These are phyloP conservation scores for Gymnosoma rotundatum DNA, from an alignment of 2,888 invertebrate species.

Conservation along the genomic window DNA sequence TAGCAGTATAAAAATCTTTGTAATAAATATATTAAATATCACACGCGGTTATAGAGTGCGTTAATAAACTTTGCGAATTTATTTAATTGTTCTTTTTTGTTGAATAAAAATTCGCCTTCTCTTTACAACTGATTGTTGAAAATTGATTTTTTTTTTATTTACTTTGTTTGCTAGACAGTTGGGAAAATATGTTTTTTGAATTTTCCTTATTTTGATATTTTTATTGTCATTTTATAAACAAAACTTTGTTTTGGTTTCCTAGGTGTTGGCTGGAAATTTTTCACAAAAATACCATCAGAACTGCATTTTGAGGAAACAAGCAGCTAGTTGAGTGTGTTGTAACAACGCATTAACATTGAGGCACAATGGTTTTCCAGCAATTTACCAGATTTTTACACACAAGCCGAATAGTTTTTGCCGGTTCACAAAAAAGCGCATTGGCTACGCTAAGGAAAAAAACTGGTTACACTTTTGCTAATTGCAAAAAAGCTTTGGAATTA, in stretches of 20 bases:
- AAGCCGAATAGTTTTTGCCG: constrained; percentile 84
- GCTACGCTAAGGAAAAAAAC: constrained; percentile 95
- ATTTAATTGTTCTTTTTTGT: neutral
- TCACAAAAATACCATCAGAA: constrained; percentile 29
- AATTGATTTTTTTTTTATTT: constrained; percentile 52
- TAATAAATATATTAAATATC: neutral
- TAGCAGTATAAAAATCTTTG: constrained; percentile 35
- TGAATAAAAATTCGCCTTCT: constrained; percentile 4
- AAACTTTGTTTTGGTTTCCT: constrained; percentile 56
- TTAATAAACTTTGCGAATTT: constrained; percentile 1
- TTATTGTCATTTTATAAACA: constrained; percentile 66
- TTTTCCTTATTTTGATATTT: constrained; percentile 59
- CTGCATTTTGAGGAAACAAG: constrained; percentile 54
- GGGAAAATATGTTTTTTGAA: constrained; percentile 12
- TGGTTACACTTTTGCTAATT: constrained; percentile 97
- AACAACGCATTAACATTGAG: constrained; percentile 17
- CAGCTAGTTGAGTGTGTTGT: constrained; percentile 41
- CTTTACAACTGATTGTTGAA: constrained; percentile 10
- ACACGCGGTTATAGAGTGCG: neutral
- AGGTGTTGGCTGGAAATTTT: constrained; percentile 51
- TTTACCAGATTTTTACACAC: constrained; percentile 84
- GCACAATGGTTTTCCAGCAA: constrained; percentile 71
- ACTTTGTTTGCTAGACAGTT: constrained; percentile 34
- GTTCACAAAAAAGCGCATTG: constrained; percentile 88
- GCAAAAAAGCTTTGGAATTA: constrained; percentile 96